Evolutionary conservation across 2,797 vertebrate genomes (phyloP), one percentile per base, ranked within the genome.

Genomic region (Enteromius trimaculatus): DNA sequence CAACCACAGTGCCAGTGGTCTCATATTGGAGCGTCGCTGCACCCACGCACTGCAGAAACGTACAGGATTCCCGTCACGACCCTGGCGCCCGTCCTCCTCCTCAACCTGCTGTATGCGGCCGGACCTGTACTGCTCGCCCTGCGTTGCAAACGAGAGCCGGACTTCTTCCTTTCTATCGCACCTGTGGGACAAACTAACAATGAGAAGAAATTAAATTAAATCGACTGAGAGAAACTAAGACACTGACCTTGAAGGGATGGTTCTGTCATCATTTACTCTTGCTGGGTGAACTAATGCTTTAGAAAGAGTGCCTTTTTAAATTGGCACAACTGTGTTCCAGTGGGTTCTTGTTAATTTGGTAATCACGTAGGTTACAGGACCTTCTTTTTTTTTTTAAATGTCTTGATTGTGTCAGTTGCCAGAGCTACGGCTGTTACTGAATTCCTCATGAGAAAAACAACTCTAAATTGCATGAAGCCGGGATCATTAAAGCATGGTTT

Each of bases 1-100:
- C 74, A 21, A 58, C 26, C 51, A 3, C 91, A 98, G 97, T 96
- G 95, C 7, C 97, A 98, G 90, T 97, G 97, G 94, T 85, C 93
- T 10, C 96, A 98, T 85, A 85, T 96, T 1, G 96, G 96, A 3
- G 96, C 94, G 0, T 96, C 96, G 8, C 90, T 96, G 79, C 97
- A 99, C 86, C 17, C 90, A 39, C 95, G 93, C 16, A 98, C 97
- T 0, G 90, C 94, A 0, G 95, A 96, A 87, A 95, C 95, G 0
- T 97, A 95, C 90, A 96, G 95, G 0, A 94, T 96, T 80, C 96
- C 97, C 0, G 91, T 91, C 17, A 95, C 96, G 0, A 64, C 77
- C 6, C 92, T 95, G 88, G 88, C 93, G 88, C 74, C 53, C 3
- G 95, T 97, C 86, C 83, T 97, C 39, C 4, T 92, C 19, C 86